A percentile compares a stretch with the other conserved stretches of the same genome.
Evolutionary conservation across 2,888 invertebrate species (phyloP).

Genomic region (Parnassius orleans): DNA sequence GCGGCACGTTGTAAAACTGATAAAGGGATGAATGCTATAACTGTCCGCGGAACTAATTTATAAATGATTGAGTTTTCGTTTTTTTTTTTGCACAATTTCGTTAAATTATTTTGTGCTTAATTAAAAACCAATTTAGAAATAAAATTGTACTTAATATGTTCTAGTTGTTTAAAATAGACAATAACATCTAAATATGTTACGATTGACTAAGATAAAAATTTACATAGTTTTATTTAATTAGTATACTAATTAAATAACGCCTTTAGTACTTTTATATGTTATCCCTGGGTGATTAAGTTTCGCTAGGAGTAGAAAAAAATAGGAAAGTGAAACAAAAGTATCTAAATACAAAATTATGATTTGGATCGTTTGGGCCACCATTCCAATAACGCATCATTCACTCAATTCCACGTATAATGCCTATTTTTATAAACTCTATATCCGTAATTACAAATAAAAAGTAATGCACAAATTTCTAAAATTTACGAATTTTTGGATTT

Average conservation of each 20-base stretch:
- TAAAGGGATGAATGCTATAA: slow-evolving; percentile 74
- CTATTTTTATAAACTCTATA: slow-evolving; percentile 48
- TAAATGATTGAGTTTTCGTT: slow-evolving; percentile 79
- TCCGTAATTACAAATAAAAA: slow-evolving; percentile 53
- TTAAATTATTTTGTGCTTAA: background rate
- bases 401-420: slow-evolving; percentile 39
- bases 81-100: slow-evolving; percentile 45
- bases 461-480: slow-evolving; percentile 67
- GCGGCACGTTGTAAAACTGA: slow-evolving; percentile 70
- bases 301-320: no score
- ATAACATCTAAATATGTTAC: no score
- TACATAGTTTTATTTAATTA: no score
- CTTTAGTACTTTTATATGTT: no score
- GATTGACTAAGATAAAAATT: no score
- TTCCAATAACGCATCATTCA: background rate
- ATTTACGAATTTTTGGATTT: slow-evolving; percentile 17
- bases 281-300: no score
- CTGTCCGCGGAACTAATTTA: slow-evolving; percentile 79
- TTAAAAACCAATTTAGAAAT: background rate
- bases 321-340: no score
- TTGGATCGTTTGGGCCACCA: no score
- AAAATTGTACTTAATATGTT: no score
- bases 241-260: no score
- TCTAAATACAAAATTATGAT: no score
- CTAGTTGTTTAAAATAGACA: no score